Evolutionary conservation across 2,888 invertebrate genomes (phyloP).

Genomic region (Hirtodrosophila cameraria): DNA sequence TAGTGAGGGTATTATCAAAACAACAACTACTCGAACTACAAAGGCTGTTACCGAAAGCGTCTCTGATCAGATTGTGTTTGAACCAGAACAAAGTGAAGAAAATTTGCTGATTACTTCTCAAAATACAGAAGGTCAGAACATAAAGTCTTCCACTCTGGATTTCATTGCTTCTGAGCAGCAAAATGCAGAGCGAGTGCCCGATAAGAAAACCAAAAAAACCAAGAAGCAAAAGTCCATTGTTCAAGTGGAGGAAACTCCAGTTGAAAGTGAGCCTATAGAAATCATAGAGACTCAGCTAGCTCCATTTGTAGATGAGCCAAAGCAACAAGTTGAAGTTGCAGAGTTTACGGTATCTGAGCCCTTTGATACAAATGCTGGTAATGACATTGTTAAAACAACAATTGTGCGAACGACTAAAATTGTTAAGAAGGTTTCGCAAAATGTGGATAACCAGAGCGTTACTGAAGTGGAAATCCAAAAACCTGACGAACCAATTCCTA

Average conservation of each 20-base stretch:
- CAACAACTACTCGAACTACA: constrained; percentile 62
- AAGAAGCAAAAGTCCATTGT: constrained; percentile 18
- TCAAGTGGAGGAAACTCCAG: neutral
- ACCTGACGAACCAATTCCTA: constrained; percentile 4
- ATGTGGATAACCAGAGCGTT: constrained; percentile 48
- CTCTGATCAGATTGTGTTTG: neutral
- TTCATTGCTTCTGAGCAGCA: constrained; percentile 56
- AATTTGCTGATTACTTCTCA: constrained; percentile 12
- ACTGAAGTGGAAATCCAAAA: constrained; percentile 16
- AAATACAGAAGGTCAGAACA: neutral
- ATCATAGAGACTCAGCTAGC: neutral
- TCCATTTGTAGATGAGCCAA: constrained; percentile 7
- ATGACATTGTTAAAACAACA: constrained; percentile 78
- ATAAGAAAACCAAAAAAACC: constrained; percentile 28
- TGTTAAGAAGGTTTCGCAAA: constrained; percentile 77
- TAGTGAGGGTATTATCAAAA: constrained; percentile 65
- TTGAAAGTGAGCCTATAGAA: constrained; percentile 3
- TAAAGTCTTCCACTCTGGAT: constrained; percentile 49
- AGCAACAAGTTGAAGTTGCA: neutral
- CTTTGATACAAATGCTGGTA: constrained; percentile 14
- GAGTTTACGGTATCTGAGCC: constrained; percentile 13
- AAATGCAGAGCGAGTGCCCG: constrained; percentile 12
- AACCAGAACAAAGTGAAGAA: constrained; percentile 19
- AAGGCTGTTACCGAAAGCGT: constrained; percentile 51
- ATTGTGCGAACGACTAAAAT: constrained; percentile 79